Evolutionary conservation across 2,113 vertebrate species (phyloP).

Genomic region (Urocitellus parryii): DNA sequence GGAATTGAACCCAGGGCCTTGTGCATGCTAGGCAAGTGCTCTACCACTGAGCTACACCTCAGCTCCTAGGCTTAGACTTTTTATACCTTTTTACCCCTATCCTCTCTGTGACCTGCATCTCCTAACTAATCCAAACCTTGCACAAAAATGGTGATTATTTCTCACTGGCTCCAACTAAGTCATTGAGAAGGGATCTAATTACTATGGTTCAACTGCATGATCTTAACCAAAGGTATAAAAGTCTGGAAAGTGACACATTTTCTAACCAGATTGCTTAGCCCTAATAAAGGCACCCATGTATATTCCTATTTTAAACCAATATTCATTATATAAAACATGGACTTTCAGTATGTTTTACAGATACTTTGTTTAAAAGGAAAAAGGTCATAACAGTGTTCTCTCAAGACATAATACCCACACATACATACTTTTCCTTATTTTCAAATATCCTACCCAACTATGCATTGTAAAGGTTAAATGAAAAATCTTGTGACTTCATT

Average conservation of each 20-base stretch:
- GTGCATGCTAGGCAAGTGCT: too few relatives aligned
- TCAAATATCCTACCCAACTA: background rate
- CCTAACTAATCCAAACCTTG: background rate
- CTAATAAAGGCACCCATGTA: background rate
- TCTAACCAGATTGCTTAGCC: background rate
- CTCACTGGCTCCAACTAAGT: background rate
- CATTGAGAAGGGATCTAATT: background rate
- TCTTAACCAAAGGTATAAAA: background rate
- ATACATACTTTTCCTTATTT: background rate
- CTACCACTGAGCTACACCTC: too few relatives aligned
- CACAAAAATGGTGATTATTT: background rate
- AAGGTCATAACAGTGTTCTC: background rate
- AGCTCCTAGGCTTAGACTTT: background rate
- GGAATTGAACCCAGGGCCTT: too few relatives aligned
- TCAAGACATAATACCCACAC: background rate
- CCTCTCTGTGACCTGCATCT: background rate
- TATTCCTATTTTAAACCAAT: slow-evolving; percentile 26
- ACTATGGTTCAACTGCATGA: background rate
- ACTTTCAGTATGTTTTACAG: background rate
- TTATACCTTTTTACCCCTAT: background rate
- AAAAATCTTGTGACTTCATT: background rate
- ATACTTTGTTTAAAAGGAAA: background rate
- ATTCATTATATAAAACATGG: background rate
- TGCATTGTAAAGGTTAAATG: background rate
- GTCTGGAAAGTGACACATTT: background rate